A percentile compares a stretch with the other conserved stretches of the same genome.
Conservation (phyloP, 2,888 invertebrate species). For the Ethmia dodecea region DNA sequence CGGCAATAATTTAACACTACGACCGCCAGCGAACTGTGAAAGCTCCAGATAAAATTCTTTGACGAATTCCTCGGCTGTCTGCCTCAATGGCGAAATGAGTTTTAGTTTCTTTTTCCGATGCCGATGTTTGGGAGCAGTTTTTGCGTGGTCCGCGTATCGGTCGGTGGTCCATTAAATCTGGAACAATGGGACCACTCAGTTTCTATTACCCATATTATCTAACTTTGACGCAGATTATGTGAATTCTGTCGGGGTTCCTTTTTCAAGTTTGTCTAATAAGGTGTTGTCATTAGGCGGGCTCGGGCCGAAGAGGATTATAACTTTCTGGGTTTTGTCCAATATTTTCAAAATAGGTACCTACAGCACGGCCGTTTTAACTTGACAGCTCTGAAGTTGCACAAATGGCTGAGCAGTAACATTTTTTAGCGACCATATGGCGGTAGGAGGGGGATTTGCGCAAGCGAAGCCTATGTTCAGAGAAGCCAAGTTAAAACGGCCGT, state of each 20-base stretch:
- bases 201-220: slow-evolving; percentile 69
- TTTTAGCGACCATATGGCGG: no score
- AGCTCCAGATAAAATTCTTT: slow-evolving; percentile 66
- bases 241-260: slow-evolving; percentile 51
- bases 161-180: slow-evolving; percentile 70
- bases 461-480: no score
- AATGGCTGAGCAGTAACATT: no score
- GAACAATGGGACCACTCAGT: slow-evolving; percentile 66
- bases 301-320: background rate
- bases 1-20: slow-evolving; percentile 60
- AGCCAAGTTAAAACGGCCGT: no score
- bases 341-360: no score
- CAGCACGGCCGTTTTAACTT: no score
- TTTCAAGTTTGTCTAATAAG: slow-evolving; percentile 38
- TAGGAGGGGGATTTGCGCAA: no score
- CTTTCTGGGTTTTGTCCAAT: no score
- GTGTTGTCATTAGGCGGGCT: slow-evolving; percentile 29
- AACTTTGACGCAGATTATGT: slow-evolving; percentile 67
- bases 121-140: slow-evolving; percentile 52
- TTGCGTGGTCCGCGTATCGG: slow-evolving; percentile 55
- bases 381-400: no score
- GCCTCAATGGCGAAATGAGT: slow-evolving; percentile 61
- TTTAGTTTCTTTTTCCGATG: slow-evolving; percentile 58
- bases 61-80: slow-evolving; percentile 64
- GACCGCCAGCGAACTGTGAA: slow-evolving; percentile 68